Percentiles rank a stretch among this genome's conserved stretches.
Conservation (phyloP, 1,140 invertebrate species). For the Lysiphlebus fabarum region DNA sequence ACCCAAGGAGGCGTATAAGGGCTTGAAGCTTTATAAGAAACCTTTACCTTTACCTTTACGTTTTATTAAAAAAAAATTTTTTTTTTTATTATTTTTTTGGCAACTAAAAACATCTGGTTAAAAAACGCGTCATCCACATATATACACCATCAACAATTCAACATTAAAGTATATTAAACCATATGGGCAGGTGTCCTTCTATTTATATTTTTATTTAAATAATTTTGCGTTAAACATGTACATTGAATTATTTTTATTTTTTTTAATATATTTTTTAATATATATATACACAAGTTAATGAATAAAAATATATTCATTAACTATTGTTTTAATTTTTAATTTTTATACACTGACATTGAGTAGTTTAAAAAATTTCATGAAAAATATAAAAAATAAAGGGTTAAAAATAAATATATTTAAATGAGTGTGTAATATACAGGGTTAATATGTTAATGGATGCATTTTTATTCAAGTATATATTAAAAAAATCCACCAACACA, state of each 20-base stretch:
- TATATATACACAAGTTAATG: constrained; percentile 8
- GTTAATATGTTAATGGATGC: constrained; percentile 52
- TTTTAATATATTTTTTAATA: constrained; percentile 15
- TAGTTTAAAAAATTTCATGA: background rate
- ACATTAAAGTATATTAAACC: constrained; percentile 24
- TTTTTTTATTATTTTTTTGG: no score
- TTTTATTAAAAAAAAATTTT: no score
- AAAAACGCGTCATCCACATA: no score
- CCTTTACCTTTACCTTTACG: no score
- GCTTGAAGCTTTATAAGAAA: no score
- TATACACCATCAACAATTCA: no score
- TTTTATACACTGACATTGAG: constrained; percentile 6
- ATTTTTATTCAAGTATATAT: constrained; percentile 45
- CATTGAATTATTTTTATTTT: constrained; percentile 2
- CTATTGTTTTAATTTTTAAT: background rate
- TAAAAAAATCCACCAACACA: no score
- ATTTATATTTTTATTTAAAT: background rate
- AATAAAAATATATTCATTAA: constrained; percentile 20
- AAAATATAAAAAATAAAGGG: constrained; percentile 24
- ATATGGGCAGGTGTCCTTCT: constrained; percentile 50
- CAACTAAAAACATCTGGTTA: no score
- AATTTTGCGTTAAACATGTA: constrained; percentile 22
- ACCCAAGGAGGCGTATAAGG: no score
- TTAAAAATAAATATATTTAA: constrained; percentile 32
- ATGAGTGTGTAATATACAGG: constrained; percentile 38